Base-by-base conservation (phyloP, 2,113 vertebrate species). In the Podocnemis expansa region DNA sequence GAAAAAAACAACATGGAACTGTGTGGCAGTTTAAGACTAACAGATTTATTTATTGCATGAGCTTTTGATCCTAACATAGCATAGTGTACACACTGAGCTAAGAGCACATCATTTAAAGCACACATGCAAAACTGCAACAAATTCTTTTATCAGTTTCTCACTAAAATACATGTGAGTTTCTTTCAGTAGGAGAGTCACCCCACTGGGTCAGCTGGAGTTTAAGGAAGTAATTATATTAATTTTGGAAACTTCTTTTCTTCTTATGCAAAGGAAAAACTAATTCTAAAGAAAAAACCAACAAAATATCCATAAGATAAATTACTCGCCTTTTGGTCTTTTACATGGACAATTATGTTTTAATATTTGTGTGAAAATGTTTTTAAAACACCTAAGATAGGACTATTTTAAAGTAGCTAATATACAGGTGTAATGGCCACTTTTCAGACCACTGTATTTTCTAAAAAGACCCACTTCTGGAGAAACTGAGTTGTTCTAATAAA, bases 161-260 rank as follows among this genome's bases (percentile, higher is more conserved):
- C 97, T 95, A 97, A 97, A 97, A 95, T 94, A 95, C 93, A 97
- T 90, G 76, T 91, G 73, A 81, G 89, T 19, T 93, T 91, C 91
- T 82, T 95, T 95, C 41, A 0, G 78, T 94, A 88, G 89, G 34
- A 70, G 25, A 83, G 78, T 82, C 81, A 82, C 84, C 82, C 45
- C 93, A 93, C 86, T 96, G 91, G 87, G 90, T 93, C 87, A 88
- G 88, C 1, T n/a, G 47, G 91, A 56, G 95, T 93, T 94, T 95
- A 94, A 96, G 89, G 93, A 94, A 45, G 80, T 19, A 93, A 94
- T 93, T 90, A 96, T 12, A 93, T 84, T 17, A n/a, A 31, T 31
- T 58, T 87, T 91, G 41, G 91, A 45, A 22, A 21, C 93, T 95
- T n/a, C 90, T 54, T 21, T 91, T 89, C 52, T 89, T 84, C 56